Base-by-base conservation (phyloP, 2,888 invertebrate species). In the Hedya salicella region DNA sequence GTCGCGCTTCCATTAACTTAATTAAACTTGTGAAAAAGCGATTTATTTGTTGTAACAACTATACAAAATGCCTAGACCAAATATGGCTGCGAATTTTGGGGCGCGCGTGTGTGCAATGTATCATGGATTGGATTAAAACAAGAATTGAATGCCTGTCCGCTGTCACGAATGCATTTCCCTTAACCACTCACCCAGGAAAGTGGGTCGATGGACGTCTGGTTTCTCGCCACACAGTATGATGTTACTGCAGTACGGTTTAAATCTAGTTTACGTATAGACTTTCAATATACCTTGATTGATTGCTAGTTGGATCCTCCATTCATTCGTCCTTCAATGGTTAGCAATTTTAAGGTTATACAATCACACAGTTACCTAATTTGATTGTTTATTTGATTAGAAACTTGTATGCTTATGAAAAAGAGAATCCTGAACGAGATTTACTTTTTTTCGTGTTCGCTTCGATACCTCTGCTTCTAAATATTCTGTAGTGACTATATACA, bases 181-280 rank as follows among this genome's bases (percentile, higher is more conserved):
- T 87, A 79, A 81, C 77, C 79, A 80, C 77, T 83, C 82, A 79
- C 81, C 78, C 81, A 84, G 78, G 86, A 89, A 89, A 89, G 88
- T 88, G 78, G 87, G 88, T 85, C 87, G 79, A 77, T 25, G 62
- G 66, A 48, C 75, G 84, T 86, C 83, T 85, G 81, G 83, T 86
- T 86, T 81, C 78, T 78, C 70, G 74, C 74, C 70, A 71, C 74
- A 62, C 67, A 65, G 61, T 63, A 56, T 64, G 36, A 52, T 52
- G 48, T 54, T 53, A 56, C 46, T 44, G 30, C 39, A 66, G 62
- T 68, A 59, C 50, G 30, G 54, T 17, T 68, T 14, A 32, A 57
- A 32, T 32, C 21, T 30, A 30, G 40, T 40, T 36, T 25, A 40
- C 8, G 25, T 13, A 32, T 57, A 64, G 16, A 49, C 25, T 56